Base-by-base conservation (phyloP, 2,888 invertebrate species). In the Scrobipalpa costella region DNA sequence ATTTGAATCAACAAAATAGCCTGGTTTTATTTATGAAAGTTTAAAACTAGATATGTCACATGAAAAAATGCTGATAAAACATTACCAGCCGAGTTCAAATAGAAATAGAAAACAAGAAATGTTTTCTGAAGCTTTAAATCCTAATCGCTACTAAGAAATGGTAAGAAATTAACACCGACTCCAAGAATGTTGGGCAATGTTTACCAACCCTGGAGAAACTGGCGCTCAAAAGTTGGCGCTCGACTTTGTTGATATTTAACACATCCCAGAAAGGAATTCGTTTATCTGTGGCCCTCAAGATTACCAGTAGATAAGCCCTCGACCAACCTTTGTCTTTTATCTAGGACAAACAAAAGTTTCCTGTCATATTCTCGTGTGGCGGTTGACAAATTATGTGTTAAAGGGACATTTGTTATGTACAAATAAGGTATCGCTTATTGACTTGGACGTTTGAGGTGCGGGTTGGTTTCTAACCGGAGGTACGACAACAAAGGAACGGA, bases 291-390 rank as follows among this genome's bases (percentile, higher is more conserved):
- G 76, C 76, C 75, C 74, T 70, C 68, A 67, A 81, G 85, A 83
- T 85, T 84, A 82, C 71, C 74, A 67, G 69, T 66, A 84, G 89
- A 90, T 90, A 90, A 90, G 81, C 78, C 71, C 80, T 78, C 82
- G 77, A 74, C 79, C 76, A 80, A 76, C 85, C 80, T 89, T 90
- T 89, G 88, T 90, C 79, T 83, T 80, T 88, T 90, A 90, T 91
- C 91, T 90, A 77, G 75, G 73, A 71, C 81, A 90, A 91, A 91
- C 85, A 90, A 82, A 81, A 79, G 80, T 90, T 88, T 90, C 91
- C 90, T 87, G 89, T 80, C 76, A 71, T 76, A 69, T 77, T 74
- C 72, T 72, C 73, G 73, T 72, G 69, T 73, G 64, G 58, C 60
- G 59, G 58, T 65, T 72, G 69, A 77, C 77, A 78, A 79, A 79